Conservation (phyloP, 2,113 vertebrate species). For the Epinephelus lanceolatus region DNA sequence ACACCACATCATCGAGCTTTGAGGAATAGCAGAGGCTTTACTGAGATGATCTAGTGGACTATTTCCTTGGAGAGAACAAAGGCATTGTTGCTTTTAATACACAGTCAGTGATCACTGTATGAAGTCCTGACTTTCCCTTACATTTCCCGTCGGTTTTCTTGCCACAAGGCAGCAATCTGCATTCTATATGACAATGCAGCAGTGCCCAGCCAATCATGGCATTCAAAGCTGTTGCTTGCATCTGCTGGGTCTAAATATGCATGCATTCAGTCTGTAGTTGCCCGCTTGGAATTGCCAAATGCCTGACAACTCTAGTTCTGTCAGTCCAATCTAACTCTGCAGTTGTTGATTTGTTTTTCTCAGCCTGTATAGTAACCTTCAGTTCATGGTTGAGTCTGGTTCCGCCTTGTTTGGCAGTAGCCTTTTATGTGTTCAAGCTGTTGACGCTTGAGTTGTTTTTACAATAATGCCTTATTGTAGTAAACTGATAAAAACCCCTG, state of each 20-base stretch:
- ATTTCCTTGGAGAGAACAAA: constrained; percentile 14
- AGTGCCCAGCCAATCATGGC: background rate
- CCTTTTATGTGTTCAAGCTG: background rate
- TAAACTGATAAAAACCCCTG: constrained; percentile 21
- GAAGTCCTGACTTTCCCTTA: background rate
- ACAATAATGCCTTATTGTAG: constrained; percentile 12
- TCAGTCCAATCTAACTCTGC: constrained; percentile 11
- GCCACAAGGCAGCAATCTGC: constrained; percentile 32
- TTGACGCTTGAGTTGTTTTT: constrained; percentile 37
- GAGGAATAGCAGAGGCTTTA: background rate
- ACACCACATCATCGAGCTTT: background rate
- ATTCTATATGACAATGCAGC: constrained; percentile 17
- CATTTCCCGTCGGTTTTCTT: background rate
- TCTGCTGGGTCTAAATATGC: constrained; percentile 13
- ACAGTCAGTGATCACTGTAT: background rate
- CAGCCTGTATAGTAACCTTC: background rate
- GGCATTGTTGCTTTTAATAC: background rate
- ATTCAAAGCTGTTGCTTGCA: constrained; percentile 30
- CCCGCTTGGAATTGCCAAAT: constrained; percentile 14
- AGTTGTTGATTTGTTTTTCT: constrained; percentile 11
- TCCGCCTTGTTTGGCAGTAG: constrained; percentile 29
- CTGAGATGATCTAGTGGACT: constrained; percentile 1
- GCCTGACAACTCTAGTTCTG: constrained; percentile 1
- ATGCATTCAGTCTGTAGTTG: constrained; percentile 18
- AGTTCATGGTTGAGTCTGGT: constrained; percentile 12